Conservation (phyloP, 1,140 invertebrate genomes). For the Hesperophylax magnus region DNA sequence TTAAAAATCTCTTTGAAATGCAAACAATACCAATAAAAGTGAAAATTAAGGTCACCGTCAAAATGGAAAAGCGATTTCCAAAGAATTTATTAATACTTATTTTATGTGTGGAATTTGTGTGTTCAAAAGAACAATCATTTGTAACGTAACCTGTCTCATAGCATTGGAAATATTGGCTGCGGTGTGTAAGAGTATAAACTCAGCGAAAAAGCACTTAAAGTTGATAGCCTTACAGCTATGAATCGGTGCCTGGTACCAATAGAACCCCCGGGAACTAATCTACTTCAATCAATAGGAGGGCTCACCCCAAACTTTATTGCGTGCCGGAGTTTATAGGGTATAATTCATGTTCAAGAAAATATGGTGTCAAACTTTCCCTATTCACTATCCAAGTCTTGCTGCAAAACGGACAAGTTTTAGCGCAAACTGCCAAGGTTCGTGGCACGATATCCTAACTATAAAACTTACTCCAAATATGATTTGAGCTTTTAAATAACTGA, state of each 20-base stretch:
- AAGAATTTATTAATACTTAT: too few relatives aligned
- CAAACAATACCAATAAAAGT: too few relatives aligned
- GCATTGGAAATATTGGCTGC: conserved; percentile 7
- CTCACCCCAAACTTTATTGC: conserved; percentile 55
- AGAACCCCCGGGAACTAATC: conserved; percentile 45
- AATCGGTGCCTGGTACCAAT: conserved; percentile 53
- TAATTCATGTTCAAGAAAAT: conserved; percentile 36
- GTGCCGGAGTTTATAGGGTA: conserved; percentile 46
- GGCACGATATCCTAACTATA: conserved; percentile 1
- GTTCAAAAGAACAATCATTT: conserved; percentile 14
- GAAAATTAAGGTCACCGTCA: too few relatives aligned
- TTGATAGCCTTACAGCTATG: conserved; percentile 36
- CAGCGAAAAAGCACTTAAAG: conserved; percentile 44
- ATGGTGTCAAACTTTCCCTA: conserved; percentile 18
- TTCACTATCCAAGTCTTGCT: background rate
- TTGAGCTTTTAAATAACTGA: background rate
- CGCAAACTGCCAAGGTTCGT: conserved; percentile 21
- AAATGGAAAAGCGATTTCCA: too few relatives aligned
- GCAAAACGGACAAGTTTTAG: conserved; percentile 10
- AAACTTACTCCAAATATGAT: conserved; percentile 2
- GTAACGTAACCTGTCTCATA: background rate
- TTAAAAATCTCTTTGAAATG: too few relatives aligned
- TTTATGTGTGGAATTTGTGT: too few relatives aligned
- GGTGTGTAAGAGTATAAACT: conserved; percentile 38
- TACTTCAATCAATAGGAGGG: conserved; percentile 50